These are phyloP conservation scores for Drosophila formosana DNA, from an alignment of 2,888 invertebrate species.

Conservation along the genomic window DNA sequence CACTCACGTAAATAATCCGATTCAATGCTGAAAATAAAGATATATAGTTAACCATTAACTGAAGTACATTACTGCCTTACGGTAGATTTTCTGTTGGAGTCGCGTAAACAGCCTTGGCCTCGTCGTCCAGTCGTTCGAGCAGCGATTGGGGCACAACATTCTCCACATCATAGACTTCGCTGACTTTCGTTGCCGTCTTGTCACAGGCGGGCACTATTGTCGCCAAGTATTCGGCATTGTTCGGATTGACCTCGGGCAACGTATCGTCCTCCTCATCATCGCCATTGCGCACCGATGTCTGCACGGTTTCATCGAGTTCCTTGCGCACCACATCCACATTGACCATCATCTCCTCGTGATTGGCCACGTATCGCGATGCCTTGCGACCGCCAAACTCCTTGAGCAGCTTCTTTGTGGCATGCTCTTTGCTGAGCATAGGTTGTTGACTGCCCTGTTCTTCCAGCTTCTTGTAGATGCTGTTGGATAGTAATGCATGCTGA, in stretches of 20 bases:
- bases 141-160: conserved; percentile 78
- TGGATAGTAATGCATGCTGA: conserved; percentile 76
- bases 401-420: conserved; percentile 63
- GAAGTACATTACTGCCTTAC: conserved; percentile 61
- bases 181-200: conserved; percentile 70
- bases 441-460: conserved; percentile 39
- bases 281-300: conserved; percentile 43
- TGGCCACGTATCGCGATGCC: conserved; percentile 70
- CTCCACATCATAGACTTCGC: conserved; percentile 74
- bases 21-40: conserved; percentile 65
- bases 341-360: conserved; percentile 78
- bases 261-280: conserved; percentile 39
- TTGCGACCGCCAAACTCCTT: conserved; percentile 83
- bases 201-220: conserved; percentile 80
- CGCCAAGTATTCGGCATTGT: conserved; percentile 59
- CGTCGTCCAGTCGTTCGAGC: conserved; percentile 81
- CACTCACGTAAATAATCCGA: conserved; percentile 75
- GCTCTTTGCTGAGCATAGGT: conserved; percentile 59
- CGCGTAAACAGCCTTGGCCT: conserved; percentile 75
- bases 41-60: background rate
- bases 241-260: conserved; percentile 42
- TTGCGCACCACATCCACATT: conserved; percentile 80
- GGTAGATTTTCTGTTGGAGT: conserved; percentile 74
- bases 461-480: conserved; percentile 74
- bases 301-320: conserved; percentile 78